Evolutionary conservation across 2,797 vertebrate species (phyloP).

Genomic region (Danionella dracula): DNA sequence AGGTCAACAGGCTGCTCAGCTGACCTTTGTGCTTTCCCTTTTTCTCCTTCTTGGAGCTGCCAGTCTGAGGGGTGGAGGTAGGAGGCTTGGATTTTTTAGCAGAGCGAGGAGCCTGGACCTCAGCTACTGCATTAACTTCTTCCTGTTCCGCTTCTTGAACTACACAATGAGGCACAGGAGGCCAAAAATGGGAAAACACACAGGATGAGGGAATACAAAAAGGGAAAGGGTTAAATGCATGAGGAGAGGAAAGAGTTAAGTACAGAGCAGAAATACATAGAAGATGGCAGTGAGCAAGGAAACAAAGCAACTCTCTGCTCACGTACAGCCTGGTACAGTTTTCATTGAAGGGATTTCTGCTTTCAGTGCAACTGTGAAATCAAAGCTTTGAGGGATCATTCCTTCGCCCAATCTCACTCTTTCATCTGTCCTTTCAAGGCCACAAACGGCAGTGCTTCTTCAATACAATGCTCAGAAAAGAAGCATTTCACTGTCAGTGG

Average conservation of each 20-base stretch:
- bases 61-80: conserved; percentile 79
- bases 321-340: not conserved
- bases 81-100: conserved; percentile 86
- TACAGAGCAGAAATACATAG: conserved; percentile 1
- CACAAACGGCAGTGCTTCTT: not conserved
- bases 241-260: conserved; percentile 16
- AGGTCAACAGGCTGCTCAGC: conserved; percentile 51
- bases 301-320: not conserved
- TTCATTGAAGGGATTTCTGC: conserved; percentile 1
- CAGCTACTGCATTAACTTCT: conserved; percentile 76
- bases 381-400: not conserved
- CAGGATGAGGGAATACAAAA: conserved; percentile 20
- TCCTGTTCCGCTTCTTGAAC: conserved; percentile 93
- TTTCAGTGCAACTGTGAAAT: conserved; percentile 9
- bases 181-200: not conserved
- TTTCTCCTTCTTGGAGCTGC: conserved; percentile 89
- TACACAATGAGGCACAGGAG: conserved; percentile 53
- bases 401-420: not conserved
- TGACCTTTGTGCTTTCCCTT: conserved; percentile 96
- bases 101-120: conserved; percentile 80
- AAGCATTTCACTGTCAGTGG: not conserved
- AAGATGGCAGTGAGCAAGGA: not conserved
- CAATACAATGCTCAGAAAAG: not conserved
- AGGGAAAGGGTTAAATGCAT: conserved; percentile 20
- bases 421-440: conserved; percentile 4